These are phyloP conservation scores for Aphrocallistes beatrix DNA, from an alignment of 37 sponge, comb jelly and placozoan genomes.

Conservation along the genomic window DNA sequence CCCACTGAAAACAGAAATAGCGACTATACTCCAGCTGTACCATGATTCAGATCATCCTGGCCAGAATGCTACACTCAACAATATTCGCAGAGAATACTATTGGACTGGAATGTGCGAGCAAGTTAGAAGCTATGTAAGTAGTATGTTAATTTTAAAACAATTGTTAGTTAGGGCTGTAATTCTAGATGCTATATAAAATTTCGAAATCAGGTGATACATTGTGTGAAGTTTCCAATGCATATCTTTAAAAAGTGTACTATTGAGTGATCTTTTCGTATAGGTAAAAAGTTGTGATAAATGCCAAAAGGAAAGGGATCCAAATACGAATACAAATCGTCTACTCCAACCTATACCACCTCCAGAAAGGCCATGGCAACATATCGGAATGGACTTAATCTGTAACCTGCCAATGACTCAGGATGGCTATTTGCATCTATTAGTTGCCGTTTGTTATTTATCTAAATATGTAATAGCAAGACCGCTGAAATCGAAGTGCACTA, in stretches of 20 bases:
- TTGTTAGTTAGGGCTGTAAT: too few species aligned
- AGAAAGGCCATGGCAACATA: conserved; percentile 10
- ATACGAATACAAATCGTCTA: conserved; percentile 6
- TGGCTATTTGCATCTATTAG: background rate
- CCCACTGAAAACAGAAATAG: background rate
- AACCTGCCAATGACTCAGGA: background rate
- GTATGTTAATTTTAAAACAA: background rate
- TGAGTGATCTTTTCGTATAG: background rate
- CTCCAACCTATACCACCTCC: background rate
- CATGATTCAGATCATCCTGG: background rate
- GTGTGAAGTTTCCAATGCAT: too few species aligned
- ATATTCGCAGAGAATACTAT: conserved; percentile 8
- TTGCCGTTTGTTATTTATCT: background rate
- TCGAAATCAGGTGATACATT: too few species aligned
- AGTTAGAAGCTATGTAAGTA: background rate
- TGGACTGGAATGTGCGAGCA: background rate
- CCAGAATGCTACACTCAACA: background rate
- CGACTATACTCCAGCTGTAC: background rate
- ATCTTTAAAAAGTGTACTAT: too few species aligned
- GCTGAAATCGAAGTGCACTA: background rate
- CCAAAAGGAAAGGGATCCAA: background rate
- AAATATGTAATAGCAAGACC: conserved; percentile 5
- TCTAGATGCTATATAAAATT: too few species aligned
- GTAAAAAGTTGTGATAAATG: background rate
- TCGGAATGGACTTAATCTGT: background rate